A percentile compares a stretch with the other conserved stretches of the same genome.
Conservation (phyloP, 2,113 vertebrate genomes). For the Australoheros scitulus region DNA sequence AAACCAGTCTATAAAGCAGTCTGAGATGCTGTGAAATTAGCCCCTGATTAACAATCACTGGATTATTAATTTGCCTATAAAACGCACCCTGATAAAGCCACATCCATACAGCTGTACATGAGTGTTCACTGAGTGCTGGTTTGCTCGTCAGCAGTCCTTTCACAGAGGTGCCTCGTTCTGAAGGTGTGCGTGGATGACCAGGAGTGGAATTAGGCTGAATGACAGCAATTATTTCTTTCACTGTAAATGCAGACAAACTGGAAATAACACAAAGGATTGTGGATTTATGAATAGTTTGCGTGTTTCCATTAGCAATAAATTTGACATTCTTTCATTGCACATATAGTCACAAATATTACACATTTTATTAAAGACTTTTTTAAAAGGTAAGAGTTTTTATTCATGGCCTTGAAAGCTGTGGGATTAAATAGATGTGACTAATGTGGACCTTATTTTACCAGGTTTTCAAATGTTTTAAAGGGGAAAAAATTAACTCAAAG, state of each 20-base stretch:
- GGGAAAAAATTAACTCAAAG: neutral
- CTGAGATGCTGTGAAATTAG: neutral
- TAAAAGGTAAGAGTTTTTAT: neutral
- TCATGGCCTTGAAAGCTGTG: neutral
- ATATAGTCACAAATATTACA: neutral
- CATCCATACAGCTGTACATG: neutral
- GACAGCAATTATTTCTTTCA: neutral
- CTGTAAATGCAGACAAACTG: neutral
- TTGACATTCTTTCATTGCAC: neutral
- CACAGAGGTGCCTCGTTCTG: neutral
- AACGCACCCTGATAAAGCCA: neutral
- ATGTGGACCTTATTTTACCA: neutral
- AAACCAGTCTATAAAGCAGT: neutral
- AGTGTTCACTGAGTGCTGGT: neutral
- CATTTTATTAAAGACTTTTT: neutral
- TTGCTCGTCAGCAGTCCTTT: neutral
- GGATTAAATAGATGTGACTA: neutral
- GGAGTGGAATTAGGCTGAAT: neutral
- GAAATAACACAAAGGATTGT: rapidly evolving
- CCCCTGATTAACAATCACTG: neutral
- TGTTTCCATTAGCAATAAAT: neutral
- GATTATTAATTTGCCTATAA: neutral
- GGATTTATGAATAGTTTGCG: neutral
- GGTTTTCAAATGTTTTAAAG: constrained; percentile 6
- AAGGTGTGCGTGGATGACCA: neutral